These are phyloP conservation scores for Cnemophilus loriae DNA, from an alignment of 2,113 vertebrate species.

Conservation along the genomic window DNA sequence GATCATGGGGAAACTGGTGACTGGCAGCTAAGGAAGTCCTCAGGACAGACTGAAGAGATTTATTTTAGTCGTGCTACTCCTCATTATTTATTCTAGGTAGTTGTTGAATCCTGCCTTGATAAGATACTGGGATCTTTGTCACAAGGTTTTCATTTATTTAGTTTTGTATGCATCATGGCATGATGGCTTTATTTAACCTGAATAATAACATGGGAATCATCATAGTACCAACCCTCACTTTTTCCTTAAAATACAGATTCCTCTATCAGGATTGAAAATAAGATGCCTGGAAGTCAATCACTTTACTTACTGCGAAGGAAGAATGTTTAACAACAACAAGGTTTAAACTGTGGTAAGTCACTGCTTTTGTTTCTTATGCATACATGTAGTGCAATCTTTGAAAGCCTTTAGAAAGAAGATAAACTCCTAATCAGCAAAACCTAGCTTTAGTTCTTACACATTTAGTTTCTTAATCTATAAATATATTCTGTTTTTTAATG, in stretches of 20 bases:
- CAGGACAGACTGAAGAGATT: neutral
- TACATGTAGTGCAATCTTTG: neutral
- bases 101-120: neutral
- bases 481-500: neutral
- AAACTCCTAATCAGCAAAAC: neutral
- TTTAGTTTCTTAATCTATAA: neutral
- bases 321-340: neutral
- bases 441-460: neutral
- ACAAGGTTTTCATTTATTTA: neutral
- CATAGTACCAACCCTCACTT: neutral
- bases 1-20: neutral
- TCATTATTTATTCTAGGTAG: neutral
- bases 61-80: neutral
- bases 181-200: neutral
- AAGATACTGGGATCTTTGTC: neutral
- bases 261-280: neutral
- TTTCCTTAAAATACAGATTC: neutral
- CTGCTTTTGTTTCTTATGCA: neutral
- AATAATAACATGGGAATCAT: neutral
- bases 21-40: neutral
- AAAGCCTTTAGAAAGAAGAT: neutral
- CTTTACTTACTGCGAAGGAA: neutral
- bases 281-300: neutral
- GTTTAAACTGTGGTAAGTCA: neutral
- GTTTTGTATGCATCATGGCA: neutral